Percentiles rank a stretch among this genome's conserved stretches.
These are phyloP conservation scores for Spheniscus humboldti DNA, from an alignment of 2,797 vertebrate genomes.

Conservation along the genomic window DNA sequence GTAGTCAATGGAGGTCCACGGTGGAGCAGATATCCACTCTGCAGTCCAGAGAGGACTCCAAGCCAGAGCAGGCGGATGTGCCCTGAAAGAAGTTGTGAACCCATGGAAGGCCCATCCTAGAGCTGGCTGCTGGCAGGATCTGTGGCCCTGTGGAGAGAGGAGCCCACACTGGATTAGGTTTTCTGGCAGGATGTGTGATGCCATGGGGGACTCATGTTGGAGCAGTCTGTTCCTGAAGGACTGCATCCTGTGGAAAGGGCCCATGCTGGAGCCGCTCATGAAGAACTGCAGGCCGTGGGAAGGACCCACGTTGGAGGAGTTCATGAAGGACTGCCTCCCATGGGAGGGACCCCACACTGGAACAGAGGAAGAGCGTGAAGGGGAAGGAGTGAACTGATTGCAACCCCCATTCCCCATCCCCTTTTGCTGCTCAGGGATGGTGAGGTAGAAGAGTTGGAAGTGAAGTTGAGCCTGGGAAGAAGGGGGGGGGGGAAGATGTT, in stretches of 20 bases:
- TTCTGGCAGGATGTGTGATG: background rate
- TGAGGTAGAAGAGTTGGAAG: background rate
- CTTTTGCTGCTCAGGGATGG: background rate
- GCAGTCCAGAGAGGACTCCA: background rate
- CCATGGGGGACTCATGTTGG: rapidly evolving
- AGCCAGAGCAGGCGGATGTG: background rate
- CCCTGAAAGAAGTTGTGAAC: too few relatives aligned
- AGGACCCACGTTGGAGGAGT: background rate
- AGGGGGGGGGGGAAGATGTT: background rate
- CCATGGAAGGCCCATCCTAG: background rate
- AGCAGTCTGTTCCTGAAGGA: background rate
- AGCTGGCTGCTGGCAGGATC: background rate
- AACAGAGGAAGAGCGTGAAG: background rate
- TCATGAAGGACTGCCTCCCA: background rate
- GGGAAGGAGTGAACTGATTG: background rate
- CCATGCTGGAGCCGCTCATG: background rate
- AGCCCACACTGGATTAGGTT: background rate
- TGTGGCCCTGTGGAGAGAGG: background rate
- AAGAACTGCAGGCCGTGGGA: background rate
- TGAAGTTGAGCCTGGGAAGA: background rate
- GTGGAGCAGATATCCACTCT: background rate
- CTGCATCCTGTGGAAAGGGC: too few relatives aligned
- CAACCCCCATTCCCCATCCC: background rate
- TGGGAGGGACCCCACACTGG: background rate
- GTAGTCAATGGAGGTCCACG: rapidly evolving